Base-by-base conservation (phyloP, 2,888 invertebrate species). In the Tenthredo mesomela region DNA sequence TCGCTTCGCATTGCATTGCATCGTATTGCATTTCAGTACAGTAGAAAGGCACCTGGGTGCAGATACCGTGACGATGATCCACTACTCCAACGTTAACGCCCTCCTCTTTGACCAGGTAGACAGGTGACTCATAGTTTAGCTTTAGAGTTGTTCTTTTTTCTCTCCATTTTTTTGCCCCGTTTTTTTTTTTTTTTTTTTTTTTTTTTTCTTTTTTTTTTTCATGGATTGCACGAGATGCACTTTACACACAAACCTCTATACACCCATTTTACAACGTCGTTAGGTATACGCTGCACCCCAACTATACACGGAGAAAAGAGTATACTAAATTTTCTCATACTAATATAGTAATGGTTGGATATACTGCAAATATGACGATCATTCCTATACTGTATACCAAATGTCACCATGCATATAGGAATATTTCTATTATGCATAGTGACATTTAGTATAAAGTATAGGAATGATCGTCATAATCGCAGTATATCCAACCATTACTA, bases 51-150 rank as follows among this genome's bases (percentile, higher is more conserved):
- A 80, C 80, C 80, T 80, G 80, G 65, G 80, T 80, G 58, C 80
- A 65, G 40, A 61, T 61, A 80, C 80, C 80, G 47, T 65, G 80
- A 80, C 80, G 80, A 80, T 80, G 80, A 80, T 58, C 80, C 80
- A 61, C 80, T 40, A 61, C 80, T 65, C 61, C 80, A 65, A 58
- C 65, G 15, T 67, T 43, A 73, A 73, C 71, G 40, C 71, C 71
- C 43, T 50, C 33, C 47, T 33, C 54, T 40, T 73, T 73, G 43
- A 73, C 47, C 73, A 54, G 77, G 77, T 77, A 77, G 47, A 54
- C 80, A 40, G 61, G 61, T 65, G 80, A 65, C 80, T 77, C 77
- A 77, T 54, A 77, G 40, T 54, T 50, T 54, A 54, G 54, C 33
- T 43, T 21, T 1, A 33, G 65, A 65, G 21, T 65, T 4, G 65